phyloP scores from a whole-genome alignment of 2,113 vertebrate genomes.

The Hylia prasina region DNA sequence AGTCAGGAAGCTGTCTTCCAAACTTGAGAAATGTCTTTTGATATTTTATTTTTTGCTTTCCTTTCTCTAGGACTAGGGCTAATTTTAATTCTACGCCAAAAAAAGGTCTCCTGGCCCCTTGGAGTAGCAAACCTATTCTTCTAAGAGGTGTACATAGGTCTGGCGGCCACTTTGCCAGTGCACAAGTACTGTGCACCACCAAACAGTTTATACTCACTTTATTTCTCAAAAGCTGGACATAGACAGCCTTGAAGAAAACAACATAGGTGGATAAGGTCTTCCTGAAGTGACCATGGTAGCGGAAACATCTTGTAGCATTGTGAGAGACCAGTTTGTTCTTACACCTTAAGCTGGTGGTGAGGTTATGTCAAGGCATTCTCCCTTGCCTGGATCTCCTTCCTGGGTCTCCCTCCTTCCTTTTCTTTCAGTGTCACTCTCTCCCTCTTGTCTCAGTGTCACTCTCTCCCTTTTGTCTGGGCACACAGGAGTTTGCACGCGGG shows the following conservation, averaged over 20 bases:
- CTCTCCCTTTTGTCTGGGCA: neutral
- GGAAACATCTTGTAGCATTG: neutral
- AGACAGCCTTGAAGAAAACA: neutral
- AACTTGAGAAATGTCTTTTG: neutral
- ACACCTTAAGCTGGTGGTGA: neutral
- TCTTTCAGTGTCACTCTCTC: neutral
- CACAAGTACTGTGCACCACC: neutral
- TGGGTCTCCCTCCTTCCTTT: neutral
- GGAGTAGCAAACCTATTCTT: neutral
- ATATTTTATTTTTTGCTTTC: neutral
- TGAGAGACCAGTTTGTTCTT: neutral
- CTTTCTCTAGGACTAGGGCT: neutral
- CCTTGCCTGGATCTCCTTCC: neutral
- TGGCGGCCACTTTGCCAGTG: neutral
- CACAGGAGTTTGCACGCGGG: neutral
- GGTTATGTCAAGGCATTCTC: fast-evolving
- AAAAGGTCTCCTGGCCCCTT: neutral
- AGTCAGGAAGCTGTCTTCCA: neutral
- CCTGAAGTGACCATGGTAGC: neutral
- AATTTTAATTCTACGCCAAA: neutral
- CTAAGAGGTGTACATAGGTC: neutral
- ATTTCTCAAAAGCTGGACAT: neutral
- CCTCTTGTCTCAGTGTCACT: neutral
- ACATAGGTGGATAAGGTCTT: neutral
- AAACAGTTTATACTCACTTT: neutral